Conservation (phyloP, 1,140 invertebrate genomes). For the Agraylea sexmaculata region DNA sequence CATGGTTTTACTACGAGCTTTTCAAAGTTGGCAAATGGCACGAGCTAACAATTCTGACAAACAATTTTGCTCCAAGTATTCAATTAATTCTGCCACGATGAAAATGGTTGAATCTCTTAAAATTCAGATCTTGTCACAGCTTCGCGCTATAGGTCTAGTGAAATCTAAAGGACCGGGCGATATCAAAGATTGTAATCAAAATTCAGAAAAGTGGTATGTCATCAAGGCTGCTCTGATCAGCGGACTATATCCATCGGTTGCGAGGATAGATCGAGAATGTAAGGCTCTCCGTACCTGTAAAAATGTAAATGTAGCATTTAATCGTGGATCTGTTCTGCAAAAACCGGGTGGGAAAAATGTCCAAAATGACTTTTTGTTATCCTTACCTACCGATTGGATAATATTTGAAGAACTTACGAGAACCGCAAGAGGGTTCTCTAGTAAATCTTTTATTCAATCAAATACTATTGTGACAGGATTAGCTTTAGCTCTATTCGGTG, state of each 20-base stretch:
- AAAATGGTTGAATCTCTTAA: conserved; percentile 72
- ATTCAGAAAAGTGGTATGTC: conserved; percentile 83
- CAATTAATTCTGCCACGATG: conserved; percentile 72
- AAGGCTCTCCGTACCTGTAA: conserved; percentile 41
- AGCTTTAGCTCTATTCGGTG: conserved; percentile 68
- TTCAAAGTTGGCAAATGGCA: conserved; percentile 68
- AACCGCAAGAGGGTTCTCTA: conserved; percentile 43
- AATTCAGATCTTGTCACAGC: conserved; percentile 68
- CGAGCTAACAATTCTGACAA: conserved; percentile 54
- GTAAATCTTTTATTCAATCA: conserved; percentile 58
- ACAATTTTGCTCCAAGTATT: conserved; percentile 68
- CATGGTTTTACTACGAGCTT: conserved; percentile 73
- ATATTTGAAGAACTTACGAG: conserved; percentile 74
- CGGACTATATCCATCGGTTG: conserved; percentile 81
- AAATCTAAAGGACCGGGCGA: conserved; percentile 60
- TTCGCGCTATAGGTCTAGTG: conserved; percentile 77
- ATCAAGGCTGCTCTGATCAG: conserved; percentile 82
- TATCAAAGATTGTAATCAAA: conserved; percentile 66
- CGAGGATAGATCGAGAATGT: conserved; percentile 43
- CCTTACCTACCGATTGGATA: conserved; percentile 69
- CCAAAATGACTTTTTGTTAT: conserved; percentile 25
- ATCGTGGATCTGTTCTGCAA: conserved; percentile 60
- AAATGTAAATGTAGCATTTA: conserved; percentile 62
- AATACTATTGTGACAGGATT: conserved; percentile 69
- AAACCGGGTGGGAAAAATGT: conserved; percentile 27